Base-by-base conservation (phyloP, 2,113 vertebrate genomes). In the Microcebus murinus region DNA sequence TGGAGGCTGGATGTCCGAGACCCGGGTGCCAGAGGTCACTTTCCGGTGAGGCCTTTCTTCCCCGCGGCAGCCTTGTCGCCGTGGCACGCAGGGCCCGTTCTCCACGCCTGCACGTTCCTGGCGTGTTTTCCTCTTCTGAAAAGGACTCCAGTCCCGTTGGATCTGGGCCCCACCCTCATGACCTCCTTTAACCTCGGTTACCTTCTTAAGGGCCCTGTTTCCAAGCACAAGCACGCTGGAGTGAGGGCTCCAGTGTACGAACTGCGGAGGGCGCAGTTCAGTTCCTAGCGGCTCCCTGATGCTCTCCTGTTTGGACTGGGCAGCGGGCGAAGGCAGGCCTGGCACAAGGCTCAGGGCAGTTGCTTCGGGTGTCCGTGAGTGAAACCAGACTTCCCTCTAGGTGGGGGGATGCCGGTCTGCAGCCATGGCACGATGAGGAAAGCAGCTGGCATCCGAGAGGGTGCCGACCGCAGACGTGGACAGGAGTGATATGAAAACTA, bases 371-470 rank as follows among this genome's bases (percentile, higher is more conserved):
- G 2, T 34, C 63, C 25, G 21, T 27, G 73, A 48, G 25, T 20
- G 73, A 57, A 31, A 36, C 5, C 29, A 20, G 63, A 3, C 7
- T n/a, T 21, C 45, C 36, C 31, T 65, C 39, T 15, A 27, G 95
- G 14, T 10, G 29, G 39, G 39, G 18, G 17, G 36, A 48, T 12
- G 8, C 42, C 23, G 25, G 55, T 21, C 18, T 1, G 18, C 17
- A 4, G 3, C 27, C 39, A 61, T 2, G 12, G 6, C 31, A 18
- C 2, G 25, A 15, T 3, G 34, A 36, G 55, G 2, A 25, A 48
- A 76, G 87, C 2, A 29, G 5, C 20, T 31, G 34, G 3, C n/a
- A 0, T 15, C 34, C 57, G 10, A 0, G 0, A 61, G 34, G 17
- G 82, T n/a, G 52, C 59, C 27, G n/a, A 45, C 12, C 10, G 2